Conservation (phyloP, 2,797 vertebrate species). For the Takifugu rubripes region DNA sequence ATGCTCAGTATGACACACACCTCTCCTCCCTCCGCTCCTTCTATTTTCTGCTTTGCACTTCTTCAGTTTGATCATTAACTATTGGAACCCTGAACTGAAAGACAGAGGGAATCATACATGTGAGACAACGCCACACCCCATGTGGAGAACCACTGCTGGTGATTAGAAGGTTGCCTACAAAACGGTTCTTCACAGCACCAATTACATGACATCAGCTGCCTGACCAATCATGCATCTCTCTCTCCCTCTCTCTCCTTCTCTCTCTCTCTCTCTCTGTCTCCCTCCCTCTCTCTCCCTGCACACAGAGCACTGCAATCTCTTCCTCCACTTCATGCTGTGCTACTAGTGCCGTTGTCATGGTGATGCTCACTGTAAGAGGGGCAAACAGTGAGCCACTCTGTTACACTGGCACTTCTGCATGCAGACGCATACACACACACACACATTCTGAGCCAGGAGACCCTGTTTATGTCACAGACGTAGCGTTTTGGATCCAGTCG, state of each 20-base stretch:
- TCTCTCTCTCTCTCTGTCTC: slow-evolving; percentile 30
- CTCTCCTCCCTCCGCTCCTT: slow-evolving; percentile 8
- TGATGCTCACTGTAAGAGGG: slow-evolving; percentile 66
- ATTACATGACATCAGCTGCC: slow-evolving; percentile 42
- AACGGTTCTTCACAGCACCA: slow-evolving; percentile 2
- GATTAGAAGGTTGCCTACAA: neutral
- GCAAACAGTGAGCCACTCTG: slow-evolving; percentile 72
- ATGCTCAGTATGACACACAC: slow-evolving; percentile 68
- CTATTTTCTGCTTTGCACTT: slow-evolving; percentile 21
- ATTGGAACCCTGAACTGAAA: slow-evolving; percentile 30
- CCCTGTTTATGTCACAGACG: slow-evolving; percentile 41
- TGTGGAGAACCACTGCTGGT: neutral
- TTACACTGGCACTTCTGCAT: slow-evolving; percentile 59
- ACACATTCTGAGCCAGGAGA: slow-evolving; percentile 8
- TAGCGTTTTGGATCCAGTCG: too few species aligned
- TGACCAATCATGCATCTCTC: slow-evolving; percentile 30
- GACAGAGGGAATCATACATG: neutral
- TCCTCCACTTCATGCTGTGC: slow-evolving; percentile 74
- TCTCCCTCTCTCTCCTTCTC: slow-evolving; percentile 30
- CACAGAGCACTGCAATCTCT: slow-evolving; percentile 52
- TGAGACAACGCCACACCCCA: neutral
- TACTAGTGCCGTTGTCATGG: slow-evolving; percentile 75
- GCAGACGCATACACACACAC: neutral
- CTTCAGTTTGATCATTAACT: slow-evolving; percentile 61
- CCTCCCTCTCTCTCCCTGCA: slow-evolving; percentile 31